Evolutionary conservation across 2,888 invertebrate genomes (phyloP).

Genomic region (Cephus pulcher): DNA sequence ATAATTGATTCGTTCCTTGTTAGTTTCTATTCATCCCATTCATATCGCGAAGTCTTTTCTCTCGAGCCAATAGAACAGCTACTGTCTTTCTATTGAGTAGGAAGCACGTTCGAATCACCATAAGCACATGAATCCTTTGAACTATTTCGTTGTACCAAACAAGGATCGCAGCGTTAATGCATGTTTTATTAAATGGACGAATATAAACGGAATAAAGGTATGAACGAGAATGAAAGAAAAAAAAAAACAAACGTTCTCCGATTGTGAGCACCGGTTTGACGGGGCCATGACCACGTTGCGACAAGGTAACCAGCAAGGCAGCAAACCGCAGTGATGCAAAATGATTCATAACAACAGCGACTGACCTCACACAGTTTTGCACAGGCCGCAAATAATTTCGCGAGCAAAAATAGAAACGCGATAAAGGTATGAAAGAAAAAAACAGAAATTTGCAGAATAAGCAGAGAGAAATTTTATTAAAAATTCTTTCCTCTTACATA

Average conservation of each 20-base stretch:
- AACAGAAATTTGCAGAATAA: not conserved
- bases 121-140: not conserved
- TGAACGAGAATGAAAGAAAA: not conserved
- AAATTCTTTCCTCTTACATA: not conserved
- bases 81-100: not conserved
- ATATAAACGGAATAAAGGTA: not conserved
- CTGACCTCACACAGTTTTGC: not conserved
- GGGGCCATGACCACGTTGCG: slow-evolving; percentile 64
- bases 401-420: not conserved
- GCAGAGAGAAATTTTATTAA: not conserved
- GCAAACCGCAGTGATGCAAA: not conserved
- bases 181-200: not conserved
- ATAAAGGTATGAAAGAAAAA: not conserved
- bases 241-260: slow-evolving; percentile 19
- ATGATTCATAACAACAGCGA: slow-evolving; percentile 26
- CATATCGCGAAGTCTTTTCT: not conserved
- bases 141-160: not conserved
- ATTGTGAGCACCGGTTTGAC: slow-evolving; percentile 55
- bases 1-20: not conserved
- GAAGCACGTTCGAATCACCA: not conserved
- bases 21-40: not conserved
- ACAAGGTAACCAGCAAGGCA: slow-evolving; percentile 57
- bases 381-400: not conserved
- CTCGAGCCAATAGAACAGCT: not conserved
- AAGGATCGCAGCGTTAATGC: not conserved